Evolutionary conservation across 2,888 invertebrate genomes (phyloP), one percentile per base, ranked within the genome.

Genomic region (Sabatieria punctata): DNA sequence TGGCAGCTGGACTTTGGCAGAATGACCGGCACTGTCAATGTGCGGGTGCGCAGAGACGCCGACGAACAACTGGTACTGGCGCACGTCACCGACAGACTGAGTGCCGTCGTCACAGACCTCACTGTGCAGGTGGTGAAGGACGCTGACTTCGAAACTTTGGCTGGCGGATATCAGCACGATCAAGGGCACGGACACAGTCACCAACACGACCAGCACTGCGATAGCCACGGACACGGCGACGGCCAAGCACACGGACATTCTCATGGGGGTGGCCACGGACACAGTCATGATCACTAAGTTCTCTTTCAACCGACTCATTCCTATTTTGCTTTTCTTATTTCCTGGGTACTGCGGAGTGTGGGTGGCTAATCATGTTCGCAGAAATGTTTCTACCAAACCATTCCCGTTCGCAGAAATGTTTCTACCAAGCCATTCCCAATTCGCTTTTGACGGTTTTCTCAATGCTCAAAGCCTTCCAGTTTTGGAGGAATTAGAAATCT

Each of bases 1-100:
- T 77, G 77, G 77, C 75, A 74, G 4, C 62, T 76, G 24, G 74
- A 75, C 36, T 77, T 76, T 59, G 74, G 73, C 36, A 70, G 70
- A 54, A 21, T 36, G 73, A 71, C 71, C 51, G 74, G 74, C 23
- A 72, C 73, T 2, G 68, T 76, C 1, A 74, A 75, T 55, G 76
- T 76, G 2, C 64, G 76, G 22, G 71, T 77, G 3, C 62, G 75
- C 27, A 61, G 75, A 27, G 76, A 77, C 60, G 77, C 76, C 3
- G 72, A 76, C 58, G 77, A 77, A 57, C 75, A 75, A 60, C 58
- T 73, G 54, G 76, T 77, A 4, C 62, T 77, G 42, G 70, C 73
- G 4, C 73, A 73, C 54, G 73, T 77, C 18, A 71, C 72, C 54
- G 73, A 73, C 55, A 71, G 74, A 43, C 67, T 77, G 2, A 72